Base-by-base conservation (phyloP, 2,113 vertebrate species). In the Ochotona curzoniae region DNA sequence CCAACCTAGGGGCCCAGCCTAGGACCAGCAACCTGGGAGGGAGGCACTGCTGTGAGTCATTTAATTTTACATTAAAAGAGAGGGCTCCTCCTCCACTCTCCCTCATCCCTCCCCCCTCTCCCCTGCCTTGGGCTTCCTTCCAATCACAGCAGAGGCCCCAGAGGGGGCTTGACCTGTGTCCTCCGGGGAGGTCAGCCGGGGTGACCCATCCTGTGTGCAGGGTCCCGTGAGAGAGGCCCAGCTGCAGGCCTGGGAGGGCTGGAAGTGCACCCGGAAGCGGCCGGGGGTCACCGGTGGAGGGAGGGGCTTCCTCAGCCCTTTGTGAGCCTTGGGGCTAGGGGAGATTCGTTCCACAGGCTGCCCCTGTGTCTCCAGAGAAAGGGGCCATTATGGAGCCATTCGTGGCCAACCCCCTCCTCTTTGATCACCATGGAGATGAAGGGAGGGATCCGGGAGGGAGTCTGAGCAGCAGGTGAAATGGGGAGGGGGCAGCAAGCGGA, bases 181-280 rank as follows among this genome's bases (percentile, higher is more conserved):
- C 93, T 92, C 79, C 0, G 44, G 93, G 38, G 95, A 97, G 97
- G 97, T 97, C 96, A 93, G 95, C 95, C 10, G 10, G 79, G 93
- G 87, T 86, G 97, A 97, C 97, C 97, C 96, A 35, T 86, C 88
- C 83, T 94, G 91, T 95, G 94, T 92, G 94, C 90, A 88, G 93
- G 91, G 79, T 92, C 95, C 93, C 81, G 13, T 80, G 96, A 96
- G 95, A 97, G 97, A 97, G 97, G 96, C 97, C 97, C 98, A 98
- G 98, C 98, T 98, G 98, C 95, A 96, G 93, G 93, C 96, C 97
- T 94, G 17, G 60, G 87, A 94, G 97, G 96, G 95, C 94, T 94
- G 93, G 93, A 95, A 63, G 78, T 94, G 82, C 87, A 83, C 89
- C 96, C 89, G 71, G 95, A 97, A 97, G 92, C 66, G 2, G 92